Percentiles rank a stretch among this genome's conserved stretches.
These are phyloP conservation scores for Myopa testacea DNA, from an alignment of 2,888 invertebrate species.

Conservation along the genomic window DNA sequence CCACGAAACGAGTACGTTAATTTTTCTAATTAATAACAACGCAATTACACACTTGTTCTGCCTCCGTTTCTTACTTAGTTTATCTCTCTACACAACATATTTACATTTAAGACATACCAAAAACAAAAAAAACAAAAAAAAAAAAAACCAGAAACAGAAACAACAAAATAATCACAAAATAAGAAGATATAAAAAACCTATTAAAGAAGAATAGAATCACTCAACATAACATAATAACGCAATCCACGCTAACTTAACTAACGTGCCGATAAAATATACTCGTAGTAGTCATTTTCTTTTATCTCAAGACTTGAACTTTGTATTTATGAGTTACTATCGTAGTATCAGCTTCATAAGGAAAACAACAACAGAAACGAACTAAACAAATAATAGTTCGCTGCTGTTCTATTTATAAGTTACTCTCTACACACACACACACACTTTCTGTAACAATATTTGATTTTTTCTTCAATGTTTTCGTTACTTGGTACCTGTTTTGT, in stretches of 20 bases:
- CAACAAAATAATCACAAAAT: not conserved
- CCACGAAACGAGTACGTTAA: not conserved
- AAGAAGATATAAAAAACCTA: not conserved
- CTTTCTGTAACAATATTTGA: not conserved
- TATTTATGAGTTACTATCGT: not conserved
- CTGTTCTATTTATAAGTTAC: not conserved
- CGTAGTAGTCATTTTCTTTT: not conserved
- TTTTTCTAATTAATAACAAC: constrained; percentile 60
- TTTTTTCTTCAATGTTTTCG: constrained; percentile 4
- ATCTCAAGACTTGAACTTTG: constrained; percentile 10
- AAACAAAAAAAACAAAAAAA: not conserved
- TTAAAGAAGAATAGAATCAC: not conserved
- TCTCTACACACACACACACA: not conserved
- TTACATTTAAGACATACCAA: not conserved
- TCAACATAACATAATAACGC: not conserved
- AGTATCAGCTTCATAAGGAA: not conserved
- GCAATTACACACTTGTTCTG: constrained; percentile 58
- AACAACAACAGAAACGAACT: not conserved
- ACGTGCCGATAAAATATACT: not conserved
- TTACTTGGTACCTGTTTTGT: not conserved
- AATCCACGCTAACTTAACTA: not conserved
- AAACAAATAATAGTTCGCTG: not conserved
- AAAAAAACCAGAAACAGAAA: not conserved
- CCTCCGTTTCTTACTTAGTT: constrained; percentile 15
- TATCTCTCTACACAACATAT: constrained; percentile 9